Conservation (phyloP, 1,140 invertebrate species). For the Scaptomyza pallida region DNA sequence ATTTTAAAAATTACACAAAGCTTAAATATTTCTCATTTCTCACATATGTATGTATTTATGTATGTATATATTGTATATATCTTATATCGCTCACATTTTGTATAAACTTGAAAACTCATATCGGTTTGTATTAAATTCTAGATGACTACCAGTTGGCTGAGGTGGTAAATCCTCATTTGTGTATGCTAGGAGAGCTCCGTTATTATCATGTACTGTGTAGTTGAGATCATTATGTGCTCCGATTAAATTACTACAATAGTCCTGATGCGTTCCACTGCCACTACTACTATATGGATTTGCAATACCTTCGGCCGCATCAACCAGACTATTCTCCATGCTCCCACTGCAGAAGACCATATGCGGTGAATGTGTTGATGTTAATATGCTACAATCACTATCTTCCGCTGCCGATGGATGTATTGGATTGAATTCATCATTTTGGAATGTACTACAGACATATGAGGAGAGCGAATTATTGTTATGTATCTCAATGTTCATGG, state of each 20-base stretch:
- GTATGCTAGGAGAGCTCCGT: slow-evolving; percentile 76
- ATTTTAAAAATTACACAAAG: slow-evolving; percentile 79
- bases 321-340: slow-evolving; percentile 51
- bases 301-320: slow-evolving; percentile 58
- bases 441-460: slow-evolving; percentile 68
- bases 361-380: slow-evolving; percentile 72
- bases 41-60: too few relatives aligned
- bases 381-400: slow-evolving; percentile 74
- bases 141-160: slow-evolving; percentile 81
- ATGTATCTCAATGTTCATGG: slow-evolving; percentile 80
- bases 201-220: slow-evolving; percentile 73
- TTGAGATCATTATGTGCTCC: slow-evolving; percentile 75
- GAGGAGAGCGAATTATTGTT: slow-evolving; percentile 62
- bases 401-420: slow-evolving; percentile 68
- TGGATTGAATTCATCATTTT: slow-evolving; percentile 67
- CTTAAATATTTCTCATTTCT: slow-evolving; percentile 63
- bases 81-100: slow-evolving; percentile 61
- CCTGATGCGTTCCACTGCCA: slow-evolving; percentile 41
- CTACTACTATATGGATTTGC: slow-evolving; percentile 32
- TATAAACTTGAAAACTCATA: slow-evolving; percentile 81
- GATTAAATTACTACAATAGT: slow-evolving; percentile 65
- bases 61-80: slow-evolving; percentile 57
- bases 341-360: slow-evolving; percentile 59
- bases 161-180: slow-evolving; percentile 75
- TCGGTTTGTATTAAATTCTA: slow-evolving; percentile 81